Base-by-base conservation (phyloP, 2,113 vertebrate genomes). In the Passer montanus region DNA sequence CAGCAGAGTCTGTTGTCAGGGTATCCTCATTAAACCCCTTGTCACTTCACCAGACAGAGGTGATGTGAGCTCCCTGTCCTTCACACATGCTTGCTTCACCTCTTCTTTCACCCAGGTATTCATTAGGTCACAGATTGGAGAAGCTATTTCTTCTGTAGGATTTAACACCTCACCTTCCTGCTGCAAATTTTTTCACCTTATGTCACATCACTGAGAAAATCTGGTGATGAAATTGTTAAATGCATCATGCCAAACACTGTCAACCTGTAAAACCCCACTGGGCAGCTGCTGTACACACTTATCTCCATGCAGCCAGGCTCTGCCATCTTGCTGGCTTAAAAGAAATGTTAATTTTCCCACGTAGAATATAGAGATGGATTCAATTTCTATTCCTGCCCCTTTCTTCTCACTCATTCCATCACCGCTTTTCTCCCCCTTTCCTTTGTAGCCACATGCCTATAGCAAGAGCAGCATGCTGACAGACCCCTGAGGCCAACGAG, bases 331-430 rank as follows among this genome's bases (percentile, higher is more conserved):
- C 93, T 81, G 83, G 56, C 78, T 96, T 93, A 83, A 95, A 96
- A 96, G 83, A 97, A 96, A 91, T 82, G 74, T 93, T 95, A 85
- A 73, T 96, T 96, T 97, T 55, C 49, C 83, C 80, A 93, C 56
- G 46, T 5, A 91, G 92, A 95, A 93, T 55, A 66, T 7, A 12
- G 67, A 94, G 47, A 33, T 84, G 50, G 72, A 91, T 68, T 82
- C 69, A 87, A 49, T 87, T 76, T 64, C 78, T 80, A 14, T 72
- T 90, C 50, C 69, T 94, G 70, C 37, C 55, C 68, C 72, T 77
- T 93, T 72, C 66, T 33, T 74, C 75, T 87, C 31, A 68, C 20
- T 52, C 77, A 92, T 31, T 84, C 46, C 55, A 0, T 28, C 20
- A 39, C 15, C 39, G 53, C n/a, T 49, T 87, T 78, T 62, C 28